These are phyloP conservation scores for Taxidea taxus DNA, from an alignment of 2,113 vertebrate genomes.

Conservation along the genomic window DNA sequence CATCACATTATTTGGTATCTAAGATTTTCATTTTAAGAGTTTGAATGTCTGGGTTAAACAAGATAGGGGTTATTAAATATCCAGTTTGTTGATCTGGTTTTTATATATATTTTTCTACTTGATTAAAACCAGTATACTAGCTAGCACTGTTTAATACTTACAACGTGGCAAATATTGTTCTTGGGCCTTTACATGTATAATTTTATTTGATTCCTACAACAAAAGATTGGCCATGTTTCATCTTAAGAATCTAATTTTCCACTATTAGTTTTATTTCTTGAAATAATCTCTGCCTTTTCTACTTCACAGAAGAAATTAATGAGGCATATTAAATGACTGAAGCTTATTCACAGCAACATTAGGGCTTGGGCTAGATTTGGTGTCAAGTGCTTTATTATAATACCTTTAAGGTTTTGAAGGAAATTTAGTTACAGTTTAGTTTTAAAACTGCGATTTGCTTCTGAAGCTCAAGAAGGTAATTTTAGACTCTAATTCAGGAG, in stretches of 20 bases:
- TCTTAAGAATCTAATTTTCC: slow-evolving; percentile 13
- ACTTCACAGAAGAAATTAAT: slow-evolving; percentile 20
- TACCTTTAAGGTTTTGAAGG: not conserved
- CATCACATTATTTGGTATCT: not conserved
- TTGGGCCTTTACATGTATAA: not conserved
- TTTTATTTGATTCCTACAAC: slow-evolving; percentile 41
- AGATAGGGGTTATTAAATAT: slow-evolving; percentile 43
- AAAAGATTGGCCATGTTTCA: slow-evolving; percentile 25
- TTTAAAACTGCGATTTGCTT: slow-evolving; percentile 19
- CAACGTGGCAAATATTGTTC: not conserved
- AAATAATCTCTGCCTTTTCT: slow-evolving; percentile 24
- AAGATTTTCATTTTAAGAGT: slow-evolving; percentile 1
- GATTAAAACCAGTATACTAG: not conserved
- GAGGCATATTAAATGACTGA: not conserved
- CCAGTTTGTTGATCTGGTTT: slow-evolving; percentile 8
- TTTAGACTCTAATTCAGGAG: not conserved
- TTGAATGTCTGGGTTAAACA: not conserved
- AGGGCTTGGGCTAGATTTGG: slow-evolving; percentile 4
- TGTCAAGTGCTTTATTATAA: not conserved
- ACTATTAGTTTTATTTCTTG: slow-evolving; percentile 14
- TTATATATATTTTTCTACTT: slow-evolving; percentile 42
- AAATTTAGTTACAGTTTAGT: slow-evolving; percentile 2
- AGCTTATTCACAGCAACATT: not conserved
- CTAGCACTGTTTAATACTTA: slow-evolving; percentile 11
- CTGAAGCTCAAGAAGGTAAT: not conserved